Evolutionary conservation across 1,140 invertebrate genomes (phyloP).

Genomic region (Penaeus vannamei): DNA sequence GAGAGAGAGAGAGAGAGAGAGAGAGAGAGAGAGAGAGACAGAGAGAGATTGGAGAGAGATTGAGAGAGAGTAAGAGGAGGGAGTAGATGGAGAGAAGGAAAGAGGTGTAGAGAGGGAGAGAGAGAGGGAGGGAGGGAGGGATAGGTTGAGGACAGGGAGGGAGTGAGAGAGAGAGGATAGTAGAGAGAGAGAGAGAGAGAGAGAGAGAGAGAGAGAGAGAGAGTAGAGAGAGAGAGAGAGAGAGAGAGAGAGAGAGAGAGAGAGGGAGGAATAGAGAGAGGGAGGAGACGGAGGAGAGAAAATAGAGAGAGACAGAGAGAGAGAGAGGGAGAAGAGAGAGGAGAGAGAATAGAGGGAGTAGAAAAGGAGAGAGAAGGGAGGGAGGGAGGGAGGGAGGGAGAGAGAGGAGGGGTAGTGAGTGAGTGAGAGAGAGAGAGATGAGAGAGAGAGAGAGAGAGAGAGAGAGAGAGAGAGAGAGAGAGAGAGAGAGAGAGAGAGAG

Average conservation of each 20-base stretch:
- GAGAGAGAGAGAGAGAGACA: neutral
- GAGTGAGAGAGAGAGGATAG: too few species aligned
- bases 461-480: neutral
- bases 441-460: neutral
- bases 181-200: too few species aligned
- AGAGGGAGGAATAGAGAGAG: too few species aligned
- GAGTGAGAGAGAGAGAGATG: neutral
- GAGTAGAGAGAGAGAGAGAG: too few species aligned
- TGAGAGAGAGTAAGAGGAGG: neutral
- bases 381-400: neutral
- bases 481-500: neutral
- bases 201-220: too few species aligned
- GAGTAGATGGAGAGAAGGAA: neutral
- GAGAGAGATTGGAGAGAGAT: neutral
- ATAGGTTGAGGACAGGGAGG: too few species aligned
- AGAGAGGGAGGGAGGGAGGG: neutral
- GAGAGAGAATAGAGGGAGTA: too few species aligned
- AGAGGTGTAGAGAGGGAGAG: neutral
- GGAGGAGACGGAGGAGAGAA: too few species aligned
- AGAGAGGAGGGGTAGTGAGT: neutral
- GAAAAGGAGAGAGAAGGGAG: neutral
- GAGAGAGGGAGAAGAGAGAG: neutral
- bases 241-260: too few species aligned
- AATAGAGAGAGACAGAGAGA: too few species aligned
- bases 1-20: neutral